Conservation (phyloP, 2,113 vertebrate species). For the Trogon surrucura region DNA sequence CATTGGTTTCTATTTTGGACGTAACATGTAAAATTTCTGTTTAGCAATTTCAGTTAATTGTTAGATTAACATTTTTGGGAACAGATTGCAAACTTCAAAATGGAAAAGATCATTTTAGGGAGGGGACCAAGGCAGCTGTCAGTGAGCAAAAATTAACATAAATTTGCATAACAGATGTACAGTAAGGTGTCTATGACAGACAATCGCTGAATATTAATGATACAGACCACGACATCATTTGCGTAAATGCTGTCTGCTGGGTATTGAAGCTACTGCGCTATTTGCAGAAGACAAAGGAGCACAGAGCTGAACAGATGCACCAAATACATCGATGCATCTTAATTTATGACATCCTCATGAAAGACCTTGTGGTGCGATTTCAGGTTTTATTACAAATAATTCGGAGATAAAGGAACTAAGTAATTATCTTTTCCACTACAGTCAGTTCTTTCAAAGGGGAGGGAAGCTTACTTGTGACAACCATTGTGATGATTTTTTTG, state of each 20-base stretch:
- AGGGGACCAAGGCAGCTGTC: slow-evolving; percentile 86
- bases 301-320: slow-evolving; percentile 81
- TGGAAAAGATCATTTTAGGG: slow-evolving; percentile 85
- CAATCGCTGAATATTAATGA: slow-evolving; percentile 90
- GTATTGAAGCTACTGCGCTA: slow-evolving; percentile 81
- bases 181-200: slow-evolving; percentile 89
- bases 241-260: slow-evolving; percentile 85
- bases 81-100: slow-evolving; percentile 90
- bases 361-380: slow-evolving; percentile 82
- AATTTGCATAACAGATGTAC: slow-evolving; percentile 92
- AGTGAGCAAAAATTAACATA: slow-evolving; percentile 85
- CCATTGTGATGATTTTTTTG: slow-evolving; percentile 59
- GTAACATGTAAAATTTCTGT: slow-evolving; percentile 83
- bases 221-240: slow-evolving; percentile 83
- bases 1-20: slow-evolving; percentile 81
- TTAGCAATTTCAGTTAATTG: slow-evolving; percentile 86
- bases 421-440: slow-evolving; percentile 78
- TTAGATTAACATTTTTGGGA: slow-evolving; percentile 86
- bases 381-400: slow-evolving; percentile 85
- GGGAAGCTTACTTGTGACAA: slow-evolving; percentile 65
- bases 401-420: slow-evolving; percentile 78
- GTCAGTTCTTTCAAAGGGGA: slow-evolving; percentile 72
- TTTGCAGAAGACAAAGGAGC: slow-evolving; percentile 83
- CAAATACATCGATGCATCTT: slow-evolving; percentile 80
- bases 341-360: slow-evolving; percentile 82